These are phyloP conservation scores for Pilophorus perplexus DNA, from an alignment of 2,888 invertebrate species.

Conservation along the genomic window DNA sequence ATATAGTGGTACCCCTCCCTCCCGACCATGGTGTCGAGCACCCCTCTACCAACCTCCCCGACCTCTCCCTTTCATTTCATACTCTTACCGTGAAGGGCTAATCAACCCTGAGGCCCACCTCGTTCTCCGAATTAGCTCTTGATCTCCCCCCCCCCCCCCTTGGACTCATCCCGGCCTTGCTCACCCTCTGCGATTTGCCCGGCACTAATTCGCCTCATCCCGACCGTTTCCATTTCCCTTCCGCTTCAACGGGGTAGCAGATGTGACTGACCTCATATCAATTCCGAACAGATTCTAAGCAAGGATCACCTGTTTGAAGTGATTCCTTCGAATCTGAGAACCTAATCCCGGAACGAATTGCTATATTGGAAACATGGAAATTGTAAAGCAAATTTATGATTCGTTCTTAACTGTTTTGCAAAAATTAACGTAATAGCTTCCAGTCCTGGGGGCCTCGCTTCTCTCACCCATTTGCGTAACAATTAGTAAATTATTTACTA, in stretches of 20 bases:
- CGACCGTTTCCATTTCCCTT: neutral
- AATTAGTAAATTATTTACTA: too few species aligned
- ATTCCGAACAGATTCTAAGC: too few species aligned
- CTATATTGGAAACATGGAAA: too few species aligned
- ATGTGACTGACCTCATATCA: neutral
- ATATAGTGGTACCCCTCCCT: slow-evolving; percentile 36
- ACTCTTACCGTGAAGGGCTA: slow-evolving; percentile 35
- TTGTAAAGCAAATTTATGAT: too few species aligned
- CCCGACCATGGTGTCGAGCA: neutral
- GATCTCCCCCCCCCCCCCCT: slow-evolving; percentile 26
- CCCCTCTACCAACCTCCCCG: neutral
- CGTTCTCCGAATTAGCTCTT: slow-evolving; percentile 37
- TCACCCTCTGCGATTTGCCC: slow-evolving; percentile 18
- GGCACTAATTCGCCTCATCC: slow-evolving; percentile 2
- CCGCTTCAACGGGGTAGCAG: neutral
- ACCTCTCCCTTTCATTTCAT: slow-evolving; percentile 40
- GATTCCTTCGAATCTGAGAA: too few species aligned
- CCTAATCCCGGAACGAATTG: too few species aligned
- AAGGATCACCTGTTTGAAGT: too few species aligned
- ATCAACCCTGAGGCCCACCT: slow-evolving; percentile 35
- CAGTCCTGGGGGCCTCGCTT: too few species aligned
- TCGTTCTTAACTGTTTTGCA: too few species aligned
- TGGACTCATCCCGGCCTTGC: neutral
- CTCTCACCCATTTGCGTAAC: too few species aligned
- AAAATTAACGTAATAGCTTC: too few species aligned